Base-by-base conservation (phyloP, 2,888 invertebrate species). In the Lysandra bellargus region DNA sequence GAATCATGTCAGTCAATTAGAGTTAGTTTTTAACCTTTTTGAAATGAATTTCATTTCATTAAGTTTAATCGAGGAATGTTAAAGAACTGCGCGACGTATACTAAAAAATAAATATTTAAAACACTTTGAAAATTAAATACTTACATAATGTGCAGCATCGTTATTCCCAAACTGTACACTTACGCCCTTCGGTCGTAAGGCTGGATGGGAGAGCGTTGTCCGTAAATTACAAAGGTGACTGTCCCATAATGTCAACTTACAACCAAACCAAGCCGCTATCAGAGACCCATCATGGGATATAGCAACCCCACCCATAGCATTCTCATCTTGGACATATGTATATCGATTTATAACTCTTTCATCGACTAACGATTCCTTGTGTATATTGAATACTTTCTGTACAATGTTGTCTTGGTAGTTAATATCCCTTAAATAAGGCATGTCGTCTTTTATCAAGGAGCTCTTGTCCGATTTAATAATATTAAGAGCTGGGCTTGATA, bases 181-280 rank as follows among this genome's bases (percentile, higher is more conserved):
- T 0, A 88, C 81, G 0, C 95, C 95, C 81, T 90, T 92, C 12
- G 94, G 94, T 1, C 94, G 85, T 80, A 95, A 82, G 0, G 92
- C 90, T 0, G 93, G 94, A 82, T 95, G 95, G 0, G 95, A 90
- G 74, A 95, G 82, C 0, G 92, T 89, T 0, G 94, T 92, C 77
- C 91, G 85, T 17, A 95, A 83, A 73, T 87, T 90, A 82, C 93
- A 93, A 61, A 90, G 81, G 81, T 92, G 90, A 0, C 92, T 89
- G 81, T 95, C 95, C 95, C 95, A 95, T 53, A 95, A 80, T 0
- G 94, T 94, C 78, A 95, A 83, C 81, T 94, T 94, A 69, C 89
- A 88, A 0, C 95, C 95, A 79, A 94, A 94, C 95, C 95, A 95
- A 1, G 94, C 94, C 0, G 95, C 95, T n/a, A 94, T 93, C 79